phyloP scores from a whole-genome alignment of 1,140 invertebrate genomes.

The Drosophila baimaii region DNA sequence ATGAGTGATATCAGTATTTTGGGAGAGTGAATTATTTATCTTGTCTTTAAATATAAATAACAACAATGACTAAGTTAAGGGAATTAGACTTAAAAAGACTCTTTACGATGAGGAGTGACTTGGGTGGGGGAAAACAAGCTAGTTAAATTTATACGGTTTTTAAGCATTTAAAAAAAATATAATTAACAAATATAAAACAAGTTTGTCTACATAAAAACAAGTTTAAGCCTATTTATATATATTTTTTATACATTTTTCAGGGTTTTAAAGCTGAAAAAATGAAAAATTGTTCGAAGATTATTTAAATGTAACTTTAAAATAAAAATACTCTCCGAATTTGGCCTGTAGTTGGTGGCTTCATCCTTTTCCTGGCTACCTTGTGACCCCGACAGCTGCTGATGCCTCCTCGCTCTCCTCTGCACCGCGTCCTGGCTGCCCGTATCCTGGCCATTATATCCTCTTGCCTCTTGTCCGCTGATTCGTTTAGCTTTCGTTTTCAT shows the following conservation, averaged over 20 bases:
- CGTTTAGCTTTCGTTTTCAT: conserved; percentile 67
- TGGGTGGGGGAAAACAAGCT: no score
- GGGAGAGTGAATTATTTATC: no score
- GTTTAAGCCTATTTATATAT: no score
- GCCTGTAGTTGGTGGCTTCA: no score
- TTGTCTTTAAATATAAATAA: no score
- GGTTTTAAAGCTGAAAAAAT: neutral
- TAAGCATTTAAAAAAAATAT: no score
- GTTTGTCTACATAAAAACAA: no score
- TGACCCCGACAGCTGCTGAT: neutral
- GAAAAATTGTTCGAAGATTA: no score
- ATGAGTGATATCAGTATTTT: neutral
- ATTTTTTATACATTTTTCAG: no score
- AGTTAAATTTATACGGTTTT: no score
- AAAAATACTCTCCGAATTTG: neutral
- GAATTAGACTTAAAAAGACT: neutral
- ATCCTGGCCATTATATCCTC: conserved; percentile 3
- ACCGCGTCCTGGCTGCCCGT: conserved; percentile 4
- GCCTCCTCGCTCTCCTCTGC: neutral
- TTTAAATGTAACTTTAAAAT: neutral
- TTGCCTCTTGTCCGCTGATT: conserved; percentile 7
- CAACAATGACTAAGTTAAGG: no score
- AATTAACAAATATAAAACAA: no score
- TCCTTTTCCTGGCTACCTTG: neutral
- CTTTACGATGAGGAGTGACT: neutral